These are phyloP conservation scores for Theretra japonica DNA, from an alignment of 2,888 invertebrate genomes.

Conservation along the genomic window DNA sequence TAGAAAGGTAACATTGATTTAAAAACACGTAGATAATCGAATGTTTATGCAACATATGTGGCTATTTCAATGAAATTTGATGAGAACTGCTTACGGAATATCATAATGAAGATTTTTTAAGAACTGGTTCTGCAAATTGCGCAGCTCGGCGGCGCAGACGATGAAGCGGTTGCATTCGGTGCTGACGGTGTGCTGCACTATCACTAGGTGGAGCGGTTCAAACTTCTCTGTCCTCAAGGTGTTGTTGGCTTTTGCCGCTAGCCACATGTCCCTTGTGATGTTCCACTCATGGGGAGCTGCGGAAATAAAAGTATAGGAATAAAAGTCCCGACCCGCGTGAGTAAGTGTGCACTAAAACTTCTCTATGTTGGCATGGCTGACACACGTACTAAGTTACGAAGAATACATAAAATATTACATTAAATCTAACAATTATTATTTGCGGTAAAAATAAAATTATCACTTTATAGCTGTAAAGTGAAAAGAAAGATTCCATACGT, in stretches of 20 bases:
- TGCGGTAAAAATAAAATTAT: too few relatives aligned
- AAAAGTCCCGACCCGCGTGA: background rate
- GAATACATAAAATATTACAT: too few relatives aligned
- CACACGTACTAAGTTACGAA: too few relatives aligned
- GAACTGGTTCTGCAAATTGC: slow-evolving; percentile 61
- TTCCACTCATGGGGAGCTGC: slow-evolving; percentile 72
- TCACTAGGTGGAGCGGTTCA: slow-evolving; percentile 64
- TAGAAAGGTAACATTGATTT: too few relatives aligned
- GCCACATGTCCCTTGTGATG: slow-evolving; percentile 71
- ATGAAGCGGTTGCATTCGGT: slow-evolving; percentile 58
- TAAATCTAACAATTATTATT: too few relatives aligned
- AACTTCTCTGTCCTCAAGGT: slow-evolving; percentile 41
- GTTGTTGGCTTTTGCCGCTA: slow-evolving; percentile 49
- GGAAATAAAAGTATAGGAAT: too few relatives aligned
- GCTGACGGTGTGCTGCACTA: slow-evolving; percentile 70
- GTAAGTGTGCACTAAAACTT: too few relatives aligned
- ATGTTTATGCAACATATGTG: too few relatives aligned
- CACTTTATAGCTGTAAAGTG: too few relatives aligned
- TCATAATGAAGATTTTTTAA: slow-evolving; percentile 40
- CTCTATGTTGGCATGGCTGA: too few relatives aligned
- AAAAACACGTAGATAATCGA: too few relatives aligned
- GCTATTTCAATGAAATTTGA: background rate
- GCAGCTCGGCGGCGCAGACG: slow-evolving; percentile 64
- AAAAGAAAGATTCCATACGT: too few relatives aligned
- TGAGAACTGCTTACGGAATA: slow-evolving; percentile 44